Evolutionary conservation across 1,140 invertebrate genomes (phyloP).

Genomic region (Drosophila takahashii): DNA sequence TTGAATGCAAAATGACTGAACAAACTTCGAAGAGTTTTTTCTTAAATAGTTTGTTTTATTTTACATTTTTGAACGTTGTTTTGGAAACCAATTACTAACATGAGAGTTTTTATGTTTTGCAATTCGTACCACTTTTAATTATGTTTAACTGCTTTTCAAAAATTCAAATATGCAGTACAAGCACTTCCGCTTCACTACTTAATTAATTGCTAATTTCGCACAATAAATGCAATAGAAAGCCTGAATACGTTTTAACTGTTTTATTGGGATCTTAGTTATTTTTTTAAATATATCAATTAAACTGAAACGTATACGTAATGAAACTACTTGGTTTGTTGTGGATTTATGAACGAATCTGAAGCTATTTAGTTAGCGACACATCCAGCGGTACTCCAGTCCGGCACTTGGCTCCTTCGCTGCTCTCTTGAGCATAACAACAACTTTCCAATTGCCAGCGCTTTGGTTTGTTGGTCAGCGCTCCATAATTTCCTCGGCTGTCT

Average conservation of each 20-base stretch:
- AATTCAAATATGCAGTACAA: background rate
- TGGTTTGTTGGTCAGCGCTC: constrained; percentile 63
- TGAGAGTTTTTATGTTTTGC: background rate
- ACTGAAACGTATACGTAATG: background rate
- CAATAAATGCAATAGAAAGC: background rate
- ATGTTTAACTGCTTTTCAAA: background rate
- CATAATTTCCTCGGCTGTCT: constrained; percentile 65
- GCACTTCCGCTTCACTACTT: background rate
- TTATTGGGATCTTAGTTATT: background rate
- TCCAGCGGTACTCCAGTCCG: constrained; percentile 12
- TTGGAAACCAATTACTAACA: background rate
- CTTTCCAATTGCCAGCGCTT: constrained; percentile 69
- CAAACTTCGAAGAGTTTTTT: too few species aligned
- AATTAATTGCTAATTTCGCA: background rate
- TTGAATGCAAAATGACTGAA: too few species aligned
- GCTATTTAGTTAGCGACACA: background rate
- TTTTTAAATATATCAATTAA: background rate
- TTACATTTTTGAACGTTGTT: background rate
- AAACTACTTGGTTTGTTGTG: background rate
- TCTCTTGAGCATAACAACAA: constrained; percentile 67
- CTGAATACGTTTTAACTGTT: background rate
- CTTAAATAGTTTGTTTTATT: background rate
- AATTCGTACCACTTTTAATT: background rate
- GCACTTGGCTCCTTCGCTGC: constrained; percentile 39
- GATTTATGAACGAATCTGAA: constrained; percentile 4